Evolutionary conservation across 2,113 vertebrate species (phyloP).

Genomic region (Onychorhynchus coronatus): DNA sequence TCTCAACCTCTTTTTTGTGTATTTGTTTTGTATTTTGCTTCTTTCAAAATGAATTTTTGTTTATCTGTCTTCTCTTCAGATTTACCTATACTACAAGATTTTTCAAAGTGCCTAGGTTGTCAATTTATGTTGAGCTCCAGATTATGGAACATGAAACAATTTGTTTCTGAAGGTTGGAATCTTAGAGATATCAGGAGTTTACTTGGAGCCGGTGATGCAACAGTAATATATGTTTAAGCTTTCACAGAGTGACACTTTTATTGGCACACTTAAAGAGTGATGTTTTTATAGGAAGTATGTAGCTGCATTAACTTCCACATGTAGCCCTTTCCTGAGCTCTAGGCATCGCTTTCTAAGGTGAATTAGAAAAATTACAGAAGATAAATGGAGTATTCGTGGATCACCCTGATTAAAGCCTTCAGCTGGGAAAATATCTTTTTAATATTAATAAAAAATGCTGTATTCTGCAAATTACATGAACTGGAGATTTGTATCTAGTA

Average conservation of each 20-base stretch:
- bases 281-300: not conserved
- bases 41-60: not conserved
- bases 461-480: not conserved
- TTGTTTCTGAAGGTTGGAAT: not conserved
- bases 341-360: not conserved
- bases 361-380: not conserved
- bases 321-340: not conserved
- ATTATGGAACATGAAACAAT: not conserved
- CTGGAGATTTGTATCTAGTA: not conserved
- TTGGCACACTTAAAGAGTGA: not conserved
- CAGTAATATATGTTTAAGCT: not conserved
- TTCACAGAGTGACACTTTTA: not conserved
- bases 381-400: not conserved
- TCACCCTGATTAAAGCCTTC: not conserved
- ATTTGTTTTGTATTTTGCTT: not conserved
- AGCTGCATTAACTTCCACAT: not conserved
- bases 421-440: not conserved
- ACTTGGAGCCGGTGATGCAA: not conserved
- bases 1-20: not conserved
- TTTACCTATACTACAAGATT: not conserved
- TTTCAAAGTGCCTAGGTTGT: not conserved
- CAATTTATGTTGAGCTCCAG: not conserved
- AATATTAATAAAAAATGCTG: not conserved
- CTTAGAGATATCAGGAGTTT: not conserved
- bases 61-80: not conserved